Conservation (phyloP, 2,888 invertebrate genomes). For the Ichneumoninae sp. region DNA sequence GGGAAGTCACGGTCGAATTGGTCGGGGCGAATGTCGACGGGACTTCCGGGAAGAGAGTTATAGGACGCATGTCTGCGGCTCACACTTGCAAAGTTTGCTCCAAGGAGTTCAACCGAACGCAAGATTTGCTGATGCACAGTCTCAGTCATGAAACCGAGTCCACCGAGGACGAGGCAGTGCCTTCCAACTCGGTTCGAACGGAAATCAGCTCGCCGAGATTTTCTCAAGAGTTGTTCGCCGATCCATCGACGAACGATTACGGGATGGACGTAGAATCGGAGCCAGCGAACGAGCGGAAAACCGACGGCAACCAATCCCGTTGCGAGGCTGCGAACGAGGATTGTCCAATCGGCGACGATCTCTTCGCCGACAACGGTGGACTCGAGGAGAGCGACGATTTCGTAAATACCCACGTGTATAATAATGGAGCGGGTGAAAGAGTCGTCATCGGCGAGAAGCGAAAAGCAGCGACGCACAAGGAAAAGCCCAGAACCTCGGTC, state of each 20-base stretch:
- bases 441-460: constrained; percentile 15
- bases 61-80: neutral
- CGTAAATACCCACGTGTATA: neutral
- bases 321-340: neutral
- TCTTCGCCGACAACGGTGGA: neutral
- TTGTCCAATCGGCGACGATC: neutral
- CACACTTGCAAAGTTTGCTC: constrained; percentile 29
- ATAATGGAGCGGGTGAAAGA: neutral
- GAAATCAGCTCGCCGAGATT: neutral
- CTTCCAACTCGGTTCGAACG: neutral
- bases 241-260: neutral
- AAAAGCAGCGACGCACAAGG: neutral
- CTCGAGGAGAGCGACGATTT: neutral
- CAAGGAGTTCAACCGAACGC: constrained; percentile 13
- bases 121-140: constrained; percentile 41
- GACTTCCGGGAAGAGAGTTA: neutral
- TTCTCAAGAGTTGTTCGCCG: constrained; percentile 18
- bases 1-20: neutral
- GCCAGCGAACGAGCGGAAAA: neutral
- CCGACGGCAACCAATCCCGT: neutral
- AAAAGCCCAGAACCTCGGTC: neutral
- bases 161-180: neutral
- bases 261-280: neutral
- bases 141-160: constrained; percentile 22
- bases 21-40: neutral